phyloP scores from a whole-genome alignment of 2,888 invertebrate genomes.

The Sesia apiformis region DNA sequence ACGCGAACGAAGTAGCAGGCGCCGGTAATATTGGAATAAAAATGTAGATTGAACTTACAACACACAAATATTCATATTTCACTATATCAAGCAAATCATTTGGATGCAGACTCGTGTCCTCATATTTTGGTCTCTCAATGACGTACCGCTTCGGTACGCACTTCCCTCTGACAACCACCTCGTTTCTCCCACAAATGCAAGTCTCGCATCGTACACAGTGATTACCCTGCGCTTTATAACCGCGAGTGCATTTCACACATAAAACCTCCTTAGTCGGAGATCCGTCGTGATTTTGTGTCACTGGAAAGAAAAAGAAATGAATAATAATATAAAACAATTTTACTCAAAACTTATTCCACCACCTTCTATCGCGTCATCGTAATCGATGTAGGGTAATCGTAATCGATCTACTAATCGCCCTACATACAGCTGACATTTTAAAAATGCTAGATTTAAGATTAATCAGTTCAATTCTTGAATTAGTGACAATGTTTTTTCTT shows the following conservation, averaged over 20 bases:
- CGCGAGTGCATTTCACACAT: slow-evolving; percentile 57
- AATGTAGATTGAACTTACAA: slow-evolving; percentile 27
- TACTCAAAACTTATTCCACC: too few species aligned
- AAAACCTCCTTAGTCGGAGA: slow-evolving; percentile 51
- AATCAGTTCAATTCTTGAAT: too few species aligned
- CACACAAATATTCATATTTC: slow-evolving; percentile 54
- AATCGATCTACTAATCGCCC: too few species aligned
- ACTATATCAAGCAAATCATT: slow-evolving; percentile 39
- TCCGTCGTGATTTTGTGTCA: slow-evolving; percentile 57
- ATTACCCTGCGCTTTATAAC: slow-evolving; percentile 34
- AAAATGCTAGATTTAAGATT: too few species aligned
- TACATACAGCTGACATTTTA: too few species aligned
- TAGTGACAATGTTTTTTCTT: too few species aligned
- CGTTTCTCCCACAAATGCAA: slow-evolving; percentile 37
- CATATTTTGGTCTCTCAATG: slow-evolving; percentile 41
- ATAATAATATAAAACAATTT: too few species aligned
- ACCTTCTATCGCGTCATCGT: too few species aligned
- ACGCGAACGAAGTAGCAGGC: too few species aligned
- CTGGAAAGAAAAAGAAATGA: slow-evolving; percentile 18
- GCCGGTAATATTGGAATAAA: too few species aligned
- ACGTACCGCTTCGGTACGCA: slow-evolving; percentile 48
- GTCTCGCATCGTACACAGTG: slow-evolving; percentile 42
- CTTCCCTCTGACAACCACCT: slow-evolving; percentile 35
- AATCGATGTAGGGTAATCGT: too few species aligned
- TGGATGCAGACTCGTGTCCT: slow-evolving; percentile 38